Evolutionary conservation across 2,888 invertebrate species (phyloP), one percentile per base, ranked within the genome.

Genomic region (Leptothorax acervorum): DNA sequence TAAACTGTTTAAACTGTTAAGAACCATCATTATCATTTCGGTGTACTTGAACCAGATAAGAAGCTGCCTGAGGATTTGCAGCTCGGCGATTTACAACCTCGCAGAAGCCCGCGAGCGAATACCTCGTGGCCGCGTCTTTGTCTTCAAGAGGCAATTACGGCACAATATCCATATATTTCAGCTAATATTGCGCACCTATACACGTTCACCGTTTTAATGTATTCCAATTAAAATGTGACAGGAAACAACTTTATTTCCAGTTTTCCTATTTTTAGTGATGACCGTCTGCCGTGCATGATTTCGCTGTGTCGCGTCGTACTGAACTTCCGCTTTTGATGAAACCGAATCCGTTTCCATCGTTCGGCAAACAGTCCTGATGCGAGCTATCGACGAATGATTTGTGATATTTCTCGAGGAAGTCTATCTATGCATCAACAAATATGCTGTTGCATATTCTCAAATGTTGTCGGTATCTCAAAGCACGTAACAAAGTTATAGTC

Each of bases 51-150:
- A 70, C 5, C 1, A 35, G 45, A 31, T 18, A 48, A 79, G 23
- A 71, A 60, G 23, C 0, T 53, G 9, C 23, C 39, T n/a, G 42
- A 31, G 57, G 15, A 3, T 45, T 28, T 23, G 78, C n/a, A 12
- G 53, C 53, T 48, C 45, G 51, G 2, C n/a, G 15, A 70, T 70
- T 70, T 15, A 48, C 31, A 71, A 60, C 31, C 48, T 68, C 57
- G 65, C 62, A 45, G 62, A 63, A 76, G 45, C 53, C 39, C 39
- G 45, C 70, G 12, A 60, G 60, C 48, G 12, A 71, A 48, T 71
- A 60, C 9, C 39, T 23, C 28, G 15, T 1, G 4, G 66, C 3
- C 11, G 18, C 35, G 3, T 57, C 55, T 70, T 75, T 53, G 53
- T 51, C 15, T 51, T 11, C 31, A 18, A 42, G 11, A 23, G 23